These are phyloP conservation scores for Oeneis ivallda DNA, from an alignment of 2,888 invertebrate genomes.

Conservation along the genomic window DNA sequence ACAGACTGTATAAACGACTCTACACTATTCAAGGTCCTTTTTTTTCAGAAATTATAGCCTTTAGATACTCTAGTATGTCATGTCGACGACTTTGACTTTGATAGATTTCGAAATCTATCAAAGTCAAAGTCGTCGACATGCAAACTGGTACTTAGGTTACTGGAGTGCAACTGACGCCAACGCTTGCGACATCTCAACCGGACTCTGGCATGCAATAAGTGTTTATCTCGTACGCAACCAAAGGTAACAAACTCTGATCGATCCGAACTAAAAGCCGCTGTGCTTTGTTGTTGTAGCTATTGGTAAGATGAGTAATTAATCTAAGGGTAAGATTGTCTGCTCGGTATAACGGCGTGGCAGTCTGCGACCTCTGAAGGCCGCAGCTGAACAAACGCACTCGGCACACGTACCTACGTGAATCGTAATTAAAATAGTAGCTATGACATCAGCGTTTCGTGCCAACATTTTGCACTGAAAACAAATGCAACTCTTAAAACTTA, in stretches of 20 bases:
- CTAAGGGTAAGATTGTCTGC: slow-evolving; percentile 42
- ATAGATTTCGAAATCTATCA: too few species aligned
- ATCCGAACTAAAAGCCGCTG: slow-evolving; percentile 42
- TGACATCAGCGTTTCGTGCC: slow-evolving; percentile 60
- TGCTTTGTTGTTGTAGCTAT: slow-evolving; percentile 30
- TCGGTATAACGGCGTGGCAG: slow-evolving; percentile 55
- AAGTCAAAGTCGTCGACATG: too few species aligned
- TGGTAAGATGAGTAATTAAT: too few species aligned
- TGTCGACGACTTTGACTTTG: too few species aligned
- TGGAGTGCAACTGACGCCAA: slow-evolving; percentile 63
- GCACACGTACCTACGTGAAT: slow-evolving; percentile 45
- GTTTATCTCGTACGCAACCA: slow-evolving; percentile 47
- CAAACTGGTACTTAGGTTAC: slow-evolving; percentile 6
- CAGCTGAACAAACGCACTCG: slow-evolving; percentile 68
- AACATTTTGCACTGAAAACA: slow-evolving; percentile 21
- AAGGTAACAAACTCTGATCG: slow-evolving; percentile 35
- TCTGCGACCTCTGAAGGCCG: slow-evolving; percentile 72
- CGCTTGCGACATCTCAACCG: slow-evolving; percentile 66
- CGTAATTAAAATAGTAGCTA: slow-evolving; percentile 62
- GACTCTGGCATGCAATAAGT: slow-evolving; percentile 62
- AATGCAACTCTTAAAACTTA: slow-evolving; percentile 7
- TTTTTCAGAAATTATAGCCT: too few species aligned
- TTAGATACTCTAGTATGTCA: too few species aligned
- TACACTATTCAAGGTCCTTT: too few species aligned
- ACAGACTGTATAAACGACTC: too few species aligned